Conservation (phyloP, 2,113 vertebrate genomes). For the Neopipo cinnamomea region DNA sequence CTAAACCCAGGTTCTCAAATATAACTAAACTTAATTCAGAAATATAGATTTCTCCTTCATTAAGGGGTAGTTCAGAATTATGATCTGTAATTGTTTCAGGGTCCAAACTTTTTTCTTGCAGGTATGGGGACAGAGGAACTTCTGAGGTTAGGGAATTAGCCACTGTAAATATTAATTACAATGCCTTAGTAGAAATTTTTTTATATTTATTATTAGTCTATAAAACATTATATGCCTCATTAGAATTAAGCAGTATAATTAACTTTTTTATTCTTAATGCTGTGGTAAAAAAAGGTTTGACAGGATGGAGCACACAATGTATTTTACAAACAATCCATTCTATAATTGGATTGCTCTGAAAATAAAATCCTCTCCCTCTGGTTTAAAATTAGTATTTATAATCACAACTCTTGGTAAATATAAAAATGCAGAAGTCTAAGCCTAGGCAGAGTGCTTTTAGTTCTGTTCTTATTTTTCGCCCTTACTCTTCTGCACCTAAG, state of each 20-base stretch:
- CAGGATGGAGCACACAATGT: slow-evolving; percentile 29
- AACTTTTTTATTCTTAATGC: slow-evolving; percentile 46
- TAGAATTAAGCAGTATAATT: slow-evolving; percentile 24
- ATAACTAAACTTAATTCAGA: neutral
- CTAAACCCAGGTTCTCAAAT: neutral
- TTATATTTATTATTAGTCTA: slow-evolving; percentile 32
- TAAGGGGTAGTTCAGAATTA: neutral
- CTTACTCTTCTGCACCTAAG: neutral
- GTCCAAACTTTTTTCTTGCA: neutral
- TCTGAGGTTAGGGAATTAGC: neutral
- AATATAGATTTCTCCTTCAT: neutral
- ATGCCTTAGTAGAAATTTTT: neutral
- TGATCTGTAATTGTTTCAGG: neutral
- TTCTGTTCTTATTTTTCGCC: neutral
- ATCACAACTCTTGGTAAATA: slow-evolving; percentile 2
- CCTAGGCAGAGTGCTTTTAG: neutral
- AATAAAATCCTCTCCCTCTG: slow-evolving; percentile 18
- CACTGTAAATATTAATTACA: slow-evolving; percentile 7
- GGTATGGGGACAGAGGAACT: neutral
- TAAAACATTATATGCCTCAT: slow-evolving; percentile 20
- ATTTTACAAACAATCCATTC: slow-evolving; percentile 40
- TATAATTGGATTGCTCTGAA: slow-evolving; percentile 52
- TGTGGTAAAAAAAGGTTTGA: slow-evolving; percentile 28
- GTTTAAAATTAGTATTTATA: slow-evolving; percentile 31
- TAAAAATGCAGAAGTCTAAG: slow-evolving; percentile 6